These are phyloP conservation scores for Pegoplata infirma DNA, from an alignment of 2,888 invertebrate species.

Conservation along the genomic window DNA sequence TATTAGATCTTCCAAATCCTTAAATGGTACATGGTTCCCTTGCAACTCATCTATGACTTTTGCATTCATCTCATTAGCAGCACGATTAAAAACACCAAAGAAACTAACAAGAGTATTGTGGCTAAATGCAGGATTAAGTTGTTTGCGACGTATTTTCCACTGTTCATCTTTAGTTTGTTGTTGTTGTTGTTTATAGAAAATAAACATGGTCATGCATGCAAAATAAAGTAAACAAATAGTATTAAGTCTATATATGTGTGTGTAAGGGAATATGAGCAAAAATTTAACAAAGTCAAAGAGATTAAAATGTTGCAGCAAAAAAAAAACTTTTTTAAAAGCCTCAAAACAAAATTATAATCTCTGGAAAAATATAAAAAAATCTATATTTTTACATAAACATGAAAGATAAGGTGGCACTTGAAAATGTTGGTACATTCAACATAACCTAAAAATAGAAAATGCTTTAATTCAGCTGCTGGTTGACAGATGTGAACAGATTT, in stretches of 20 bases:
- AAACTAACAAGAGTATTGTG: conserved; percentile 73
- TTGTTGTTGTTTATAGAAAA: neutral
- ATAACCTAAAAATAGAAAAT: too few species aligned
- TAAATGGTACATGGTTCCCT: conserved; percentile 67
- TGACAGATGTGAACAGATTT: too few species aligned
- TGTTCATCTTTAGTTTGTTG: conserved; percentile 68
- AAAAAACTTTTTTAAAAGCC: neutral
- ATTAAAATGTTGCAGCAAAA: neutral
- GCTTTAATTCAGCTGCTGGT: too few species aligned
- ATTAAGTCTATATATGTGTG: neutral
- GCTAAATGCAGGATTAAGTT: conserved; percentile 75
- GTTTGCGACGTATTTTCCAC: conserved; percentile 75
- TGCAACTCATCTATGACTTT: conserved; percentile 69
- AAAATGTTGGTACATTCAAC: too few species aligned
- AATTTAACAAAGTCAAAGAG: neutral
- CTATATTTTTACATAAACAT: too few species aligned
- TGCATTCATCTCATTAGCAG: conserved; percentile 70
- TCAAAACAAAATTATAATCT: conserved; percentile 1
- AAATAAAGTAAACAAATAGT: neutral
- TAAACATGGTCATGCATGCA: neutral
- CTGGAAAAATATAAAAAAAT: neutral
- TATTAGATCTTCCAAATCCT: conserved; percentile 74
- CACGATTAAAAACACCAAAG: conserved; percentile 73
- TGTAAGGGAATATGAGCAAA: neutral
- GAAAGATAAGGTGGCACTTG: too few species aligned